Evolutionary conservation across 1,140 invertebrate genomes (phyloP).

Genomic region (Nixonia krombeini): DNA sequence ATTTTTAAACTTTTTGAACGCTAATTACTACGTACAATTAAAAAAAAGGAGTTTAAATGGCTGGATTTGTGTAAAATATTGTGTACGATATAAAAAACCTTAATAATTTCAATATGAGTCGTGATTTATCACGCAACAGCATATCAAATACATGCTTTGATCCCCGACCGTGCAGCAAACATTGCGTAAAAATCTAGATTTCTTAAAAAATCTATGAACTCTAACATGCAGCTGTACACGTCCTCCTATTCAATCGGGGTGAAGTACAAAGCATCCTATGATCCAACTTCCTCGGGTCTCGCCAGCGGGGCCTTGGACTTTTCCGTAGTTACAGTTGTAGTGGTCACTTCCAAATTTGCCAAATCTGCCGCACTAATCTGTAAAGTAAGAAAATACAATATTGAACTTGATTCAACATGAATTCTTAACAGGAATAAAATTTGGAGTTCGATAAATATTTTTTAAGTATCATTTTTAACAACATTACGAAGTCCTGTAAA

Average conservation of each 20-base stretch:
- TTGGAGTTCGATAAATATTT: no score
- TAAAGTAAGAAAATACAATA: no score
- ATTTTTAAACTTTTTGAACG: no score
- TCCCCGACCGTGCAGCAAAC: constrained; percentile 31
- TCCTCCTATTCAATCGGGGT: constrained; percentile 7
- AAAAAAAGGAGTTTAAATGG: no score
- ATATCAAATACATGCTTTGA: constrained; percentile 21
- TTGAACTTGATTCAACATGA: no score
- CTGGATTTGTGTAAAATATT: no score
- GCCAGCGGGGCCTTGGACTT: constrained; percentile 67
- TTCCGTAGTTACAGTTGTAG: constrained; percentile 69
- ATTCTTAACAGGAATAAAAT: no score
- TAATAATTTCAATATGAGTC: no score
- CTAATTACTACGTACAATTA: no score
- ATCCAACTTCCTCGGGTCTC: constrained; percentile 67
- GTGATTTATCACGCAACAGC: not conserved
- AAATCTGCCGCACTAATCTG: constrained; percentile 69
- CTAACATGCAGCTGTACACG: constrained; percentile 48
- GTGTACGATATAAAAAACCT: no score
- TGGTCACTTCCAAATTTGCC: constrained; percentile 66
- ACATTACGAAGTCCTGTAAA: no score
- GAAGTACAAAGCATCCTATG: constrained; percentile 45
- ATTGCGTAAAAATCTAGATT: constrained; percentile 50
- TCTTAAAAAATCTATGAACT: constrained; percentile 40
- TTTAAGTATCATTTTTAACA: no score